Evolutionary conservation across 2,888 invertebrate genomes (phyloP).

Genomic region (Bombylius major): DNA sequence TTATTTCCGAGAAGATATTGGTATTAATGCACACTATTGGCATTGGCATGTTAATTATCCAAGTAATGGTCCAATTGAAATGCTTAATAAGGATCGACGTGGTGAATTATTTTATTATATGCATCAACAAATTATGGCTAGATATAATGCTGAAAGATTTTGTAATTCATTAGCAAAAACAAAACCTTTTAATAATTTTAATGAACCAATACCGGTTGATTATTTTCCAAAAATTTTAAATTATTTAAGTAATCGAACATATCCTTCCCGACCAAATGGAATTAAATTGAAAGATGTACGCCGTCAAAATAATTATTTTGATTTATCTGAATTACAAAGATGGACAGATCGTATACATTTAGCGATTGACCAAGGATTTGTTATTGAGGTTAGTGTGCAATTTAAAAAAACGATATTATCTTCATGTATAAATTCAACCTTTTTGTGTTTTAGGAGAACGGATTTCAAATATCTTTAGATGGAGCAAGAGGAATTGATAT

Average conservation of each 20-base stretch:
- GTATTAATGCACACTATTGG: slow-evolving; percentile 81
- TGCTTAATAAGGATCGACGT: slow-evolving; percentile 59
- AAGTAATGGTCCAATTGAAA: slow-evolving; percentile 45
- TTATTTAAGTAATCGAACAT: slow-evolving; percentile 49
- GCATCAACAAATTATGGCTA: slow-evolving; percentile 48
- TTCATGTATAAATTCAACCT: too few species aligned
- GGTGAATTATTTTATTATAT: slow-evolving; percentile 64
- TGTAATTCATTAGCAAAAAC: slow-evolving; percentile 54
- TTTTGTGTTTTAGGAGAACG: not conserved
- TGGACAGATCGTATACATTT: slow-evolving; percentile 64
- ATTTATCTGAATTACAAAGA: slow-evolving; percentile 49
- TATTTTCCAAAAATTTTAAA: slow-evolving; percentile 75
- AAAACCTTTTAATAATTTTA: slow-evolving; percentile 51
- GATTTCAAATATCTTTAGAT: slow-evolving; percentile 21
- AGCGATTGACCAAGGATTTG: slow-evolving; percentile 58
- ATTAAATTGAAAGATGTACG: slow-evolving; percentile 50
- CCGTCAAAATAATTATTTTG: slow-evolving; percentile 46
- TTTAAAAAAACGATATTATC: too few species aligned
- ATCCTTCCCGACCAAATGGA: slow-evolving; percentile 55
- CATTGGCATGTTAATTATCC: slow-evolving; percentile 86
- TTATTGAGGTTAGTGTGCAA: slow-evolving; percentile 40
- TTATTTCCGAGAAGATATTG: slow-evolving; percentile 76
- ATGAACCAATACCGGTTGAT: slow-evolving; percentile 58
- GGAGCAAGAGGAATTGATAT: slow-evolving; percentile 56
- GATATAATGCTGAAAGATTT: slow-evolving; percentile 67